Conservation (phyloP, 2,113 vertebrate genomes). For the Piaya cayana region DNA sequence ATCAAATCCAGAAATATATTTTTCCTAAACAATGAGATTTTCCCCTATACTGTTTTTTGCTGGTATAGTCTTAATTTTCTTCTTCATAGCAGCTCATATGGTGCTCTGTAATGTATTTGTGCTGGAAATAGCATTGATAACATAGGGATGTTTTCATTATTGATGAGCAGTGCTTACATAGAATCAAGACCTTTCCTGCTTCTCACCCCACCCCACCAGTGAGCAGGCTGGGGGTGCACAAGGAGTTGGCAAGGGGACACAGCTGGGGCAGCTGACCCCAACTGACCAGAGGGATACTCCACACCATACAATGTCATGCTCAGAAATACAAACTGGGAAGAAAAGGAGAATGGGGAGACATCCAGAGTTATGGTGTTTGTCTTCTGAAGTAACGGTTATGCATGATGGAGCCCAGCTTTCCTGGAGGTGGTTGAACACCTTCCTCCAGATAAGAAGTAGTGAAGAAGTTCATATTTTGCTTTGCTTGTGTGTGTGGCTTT, state of each 20-base stretch:
- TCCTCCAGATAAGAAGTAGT: not conserved
- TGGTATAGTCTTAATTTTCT: not conserved
- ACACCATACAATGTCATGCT: fast-evolving
- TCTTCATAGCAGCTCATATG: not conserved
- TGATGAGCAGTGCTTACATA: not conserved
- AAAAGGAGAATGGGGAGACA: not conserved
- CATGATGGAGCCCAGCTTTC: not conserved
- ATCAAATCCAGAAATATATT: not conserved
- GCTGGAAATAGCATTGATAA: not conserved
- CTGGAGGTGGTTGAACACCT: not conserved
- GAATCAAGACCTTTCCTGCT: not conserved
- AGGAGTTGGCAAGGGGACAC: fast-evolving
- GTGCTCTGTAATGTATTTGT: not conserved
- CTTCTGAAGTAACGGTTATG: not conserved
- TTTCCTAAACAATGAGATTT: not conserved
- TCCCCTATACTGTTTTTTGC: not conserved
- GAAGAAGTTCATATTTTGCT: not conserved
- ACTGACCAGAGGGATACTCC: not conserved
- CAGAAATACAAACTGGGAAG: not conserved
- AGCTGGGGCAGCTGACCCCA: not conserved
- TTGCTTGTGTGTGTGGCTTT: not conserved
- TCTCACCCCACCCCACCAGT: not conserved
- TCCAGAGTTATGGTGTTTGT: fast-evolving
- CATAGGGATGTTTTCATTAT: not conserved
- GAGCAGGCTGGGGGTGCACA: not conserved